A percentile compares a stretch with the other conserved stretches of the same genome.
Evolutionary conservation across 2,888 invertebrate species (phyloP).

Genomic region (Dasysyrphus tricinctus): DNA sequence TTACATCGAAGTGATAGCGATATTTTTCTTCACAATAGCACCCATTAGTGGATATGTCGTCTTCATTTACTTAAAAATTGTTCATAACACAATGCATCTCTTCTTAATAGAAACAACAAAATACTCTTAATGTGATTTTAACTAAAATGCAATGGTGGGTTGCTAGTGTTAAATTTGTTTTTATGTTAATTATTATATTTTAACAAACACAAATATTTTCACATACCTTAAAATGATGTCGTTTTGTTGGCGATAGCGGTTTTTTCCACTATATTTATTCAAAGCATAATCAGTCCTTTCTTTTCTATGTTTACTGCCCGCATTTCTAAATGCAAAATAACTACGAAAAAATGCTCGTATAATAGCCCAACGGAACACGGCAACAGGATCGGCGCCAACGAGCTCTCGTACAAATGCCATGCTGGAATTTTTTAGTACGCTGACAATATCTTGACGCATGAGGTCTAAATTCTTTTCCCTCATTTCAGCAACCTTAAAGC

Average conservation of each 20-base stretch:
- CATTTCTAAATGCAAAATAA: slow-evolving; percentile 94
- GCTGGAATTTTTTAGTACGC: slow-evolving; percentile 96
- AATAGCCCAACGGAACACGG: slow-evolving; percentile 97
- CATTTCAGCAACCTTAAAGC: slow-evolving; percentile 90
- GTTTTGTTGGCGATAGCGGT: slow-evolving; percentile 77
- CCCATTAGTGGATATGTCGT: not conserved
- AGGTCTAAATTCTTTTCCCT: slow-evolving; percentile 97
- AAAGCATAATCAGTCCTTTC: slow-evolving; percentile 84
- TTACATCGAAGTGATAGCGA: not conserved
- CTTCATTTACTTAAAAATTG: not conserved
- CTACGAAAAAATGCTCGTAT: slow-evolving; percentile 95
- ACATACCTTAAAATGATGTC: slow-evolving; percentile 81
- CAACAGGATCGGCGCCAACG: slow-evolving; percentile 96
- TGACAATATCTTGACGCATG: slow-evolving; percentile 97
- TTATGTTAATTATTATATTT: not conserved
- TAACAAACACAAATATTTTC: not conserved
- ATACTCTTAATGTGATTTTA: slow-evolving; percentile 7
- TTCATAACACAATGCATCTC: not conserved
- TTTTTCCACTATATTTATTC: slow-evolving; percentile 77
- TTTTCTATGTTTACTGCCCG: slow-evolving; percentile 89
- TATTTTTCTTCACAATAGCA: not conserved
- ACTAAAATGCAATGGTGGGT: slow-evolving; percentile 51
- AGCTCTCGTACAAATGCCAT: slow-evolving; percentile 96
- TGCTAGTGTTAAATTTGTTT: slow-evolving; percentile 30
- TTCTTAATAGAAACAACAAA: not conserved